Evolutionary conservation across 2,888 invertebrate genomes (phyloP).

Genomic region (Xestia c-nigrum): DNA sequence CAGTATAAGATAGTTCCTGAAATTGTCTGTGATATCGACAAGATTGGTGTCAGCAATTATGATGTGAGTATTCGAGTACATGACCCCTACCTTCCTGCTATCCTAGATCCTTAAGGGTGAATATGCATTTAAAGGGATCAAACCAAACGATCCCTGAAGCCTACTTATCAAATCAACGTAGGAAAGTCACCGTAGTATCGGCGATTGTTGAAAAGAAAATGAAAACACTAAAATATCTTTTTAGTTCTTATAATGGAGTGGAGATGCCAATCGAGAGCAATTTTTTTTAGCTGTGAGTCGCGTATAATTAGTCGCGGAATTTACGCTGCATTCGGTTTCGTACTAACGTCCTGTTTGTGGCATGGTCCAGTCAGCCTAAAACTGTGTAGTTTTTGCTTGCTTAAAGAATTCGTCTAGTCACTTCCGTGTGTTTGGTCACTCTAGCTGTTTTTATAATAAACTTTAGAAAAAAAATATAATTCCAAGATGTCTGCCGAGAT

Average conservation of each 20-base stretch:
- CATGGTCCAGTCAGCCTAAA: no score
- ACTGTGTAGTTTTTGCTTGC: neutral
- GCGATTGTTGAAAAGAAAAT: neutral
- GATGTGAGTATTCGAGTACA: conserved; percentile 84
- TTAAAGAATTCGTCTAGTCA: neutral
- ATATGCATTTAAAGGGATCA: neutral
- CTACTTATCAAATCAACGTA: neutral
- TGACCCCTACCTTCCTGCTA: neutral
- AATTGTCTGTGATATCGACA: conserved; percentile 94
- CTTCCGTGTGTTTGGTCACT: neutral
- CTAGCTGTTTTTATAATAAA: neutral
- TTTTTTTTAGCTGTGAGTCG: no score
- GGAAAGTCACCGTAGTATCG: neutral
- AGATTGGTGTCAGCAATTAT: conserved; percentile 92
- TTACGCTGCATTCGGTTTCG: no score
- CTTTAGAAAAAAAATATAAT: neutral
- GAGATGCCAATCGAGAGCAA: no score
- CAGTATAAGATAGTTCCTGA: conserved; percentile 95
- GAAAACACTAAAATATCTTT: neutral
- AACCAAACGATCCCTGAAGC: neutral
- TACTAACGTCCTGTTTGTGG: no score
- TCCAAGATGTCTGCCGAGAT: neutral
- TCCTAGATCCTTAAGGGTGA: neutral
- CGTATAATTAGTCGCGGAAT: no score
- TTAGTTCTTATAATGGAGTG: no score